phyloP scores from a whole-genome alignment of 2,888 invertebrate species.

The Pheosia tremula region DNA sequence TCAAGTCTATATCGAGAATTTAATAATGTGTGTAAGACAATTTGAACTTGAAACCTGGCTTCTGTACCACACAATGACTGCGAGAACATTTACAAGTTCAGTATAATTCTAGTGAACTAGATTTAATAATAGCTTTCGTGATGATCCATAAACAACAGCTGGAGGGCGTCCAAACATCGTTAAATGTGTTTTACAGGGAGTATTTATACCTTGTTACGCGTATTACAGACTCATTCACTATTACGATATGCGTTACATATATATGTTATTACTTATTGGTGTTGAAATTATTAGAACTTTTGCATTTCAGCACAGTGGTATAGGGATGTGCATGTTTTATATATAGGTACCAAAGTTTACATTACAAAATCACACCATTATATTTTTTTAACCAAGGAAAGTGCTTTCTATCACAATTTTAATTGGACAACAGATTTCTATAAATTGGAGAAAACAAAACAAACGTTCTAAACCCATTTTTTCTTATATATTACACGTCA shows the following conservation, averaged over 20 bases:
- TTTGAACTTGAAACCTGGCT: conserved; percentile 5
- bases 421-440: too few species aligned
- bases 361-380: too few species aligned
- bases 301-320: too few species aligned
- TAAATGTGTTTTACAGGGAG: conserved; percentile 42
- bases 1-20: too few species aligned
- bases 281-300: conserved; percentile 6
- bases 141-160: conserved; percentile 64
- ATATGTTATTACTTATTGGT: conserved; percentile 9
- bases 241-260: conserved; percentile 5
- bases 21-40: neutral
- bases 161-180: conserved; percentile 64
- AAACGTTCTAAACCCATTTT: too few species aligned
- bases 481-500: too few species aligned
- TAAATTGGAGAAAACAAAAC: too few species aligned
- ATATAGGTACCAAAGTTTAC: too few species aligned
- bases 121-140: conserved; percentile 48
- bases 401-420: too few species aligned
- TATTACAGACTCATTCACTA: conserved; percentile 30
- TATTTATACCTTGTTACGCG: conserved; percentile 38
- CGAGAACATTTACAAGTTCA: conserved; percentile 44
- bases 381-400: too few species aligned
- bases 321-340: too few species aligned
- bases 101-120: conserved; percentile 42
- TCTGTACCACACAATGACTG: conserved; percentile 14